Conservation (phyloP, 2,113 vertebrate species). For the Clarias magur region DNA sequence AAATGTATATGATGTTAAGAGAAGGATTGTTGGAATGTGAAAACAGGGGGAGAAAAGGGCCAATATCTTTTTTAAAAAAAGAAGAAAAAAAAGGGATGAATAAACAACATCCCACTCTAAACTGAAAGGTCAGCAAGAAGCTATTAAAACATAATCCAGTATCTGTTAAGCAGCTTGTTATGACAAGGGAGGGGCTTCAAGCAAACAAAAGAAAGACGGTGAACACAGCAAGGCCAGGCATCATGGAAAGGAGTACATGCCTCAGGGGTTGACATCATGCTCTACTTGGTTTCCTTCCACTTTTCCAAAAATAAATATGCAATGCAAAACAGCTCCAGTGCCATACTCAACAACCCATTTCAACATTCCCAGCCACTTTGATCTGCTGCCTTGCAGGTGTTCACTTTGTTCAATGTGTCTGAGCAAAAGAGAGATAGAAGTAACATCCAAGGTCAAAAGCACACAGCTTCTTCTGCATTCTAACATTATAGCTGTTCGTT, state of each 20-base stretch:
- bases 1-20: background rate
- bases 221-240: slow-evolving; percentile 20
- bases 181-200: slow-evolving; percentile 32
- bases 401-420: slow-evolving; percentile 13
- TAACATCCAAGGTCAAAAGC: slow-evolving; percentile 28
- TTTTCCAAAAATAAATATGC: slow-evolving; percentile 11
- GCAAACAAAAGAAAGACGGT: slow-evolving; percentile 47
- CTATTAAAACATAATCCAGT: background rate
- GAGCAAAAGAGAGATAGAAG: slow-evolving; percentile 43
- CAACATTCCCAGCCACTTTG: slow-evolving; percentile 25
- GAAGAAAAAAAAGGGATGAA: background rate
- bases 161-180: slow-evolving; percentile 45
- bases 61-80: background rate
- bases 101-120: background rate
- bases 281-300: slow-evolving; percentile 42
- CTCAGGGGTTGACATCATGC: slow-evolving; percentile 56
- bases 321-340: slow-evolving; percentile 8
- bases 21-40: background rate
- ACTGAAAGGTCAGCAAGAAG: slow-evolving; percentile 3
- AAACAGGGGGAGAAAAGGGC: background rate
- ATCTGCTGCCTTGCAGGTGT: slow-evolving; percentile 27
- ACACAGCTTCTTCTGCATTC: background rate
- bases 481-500: background rate
- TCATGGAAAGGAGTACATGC: slow-evolving; percentile 41
- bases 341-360: slow-evolving; percentile 35